Percentiles rank a stretch among this genome's conserved stretches.
Evolutionary conservation across 2,888 invertebrate species (phyloP).

Genomic region (Tinea pellionella): DNA sequence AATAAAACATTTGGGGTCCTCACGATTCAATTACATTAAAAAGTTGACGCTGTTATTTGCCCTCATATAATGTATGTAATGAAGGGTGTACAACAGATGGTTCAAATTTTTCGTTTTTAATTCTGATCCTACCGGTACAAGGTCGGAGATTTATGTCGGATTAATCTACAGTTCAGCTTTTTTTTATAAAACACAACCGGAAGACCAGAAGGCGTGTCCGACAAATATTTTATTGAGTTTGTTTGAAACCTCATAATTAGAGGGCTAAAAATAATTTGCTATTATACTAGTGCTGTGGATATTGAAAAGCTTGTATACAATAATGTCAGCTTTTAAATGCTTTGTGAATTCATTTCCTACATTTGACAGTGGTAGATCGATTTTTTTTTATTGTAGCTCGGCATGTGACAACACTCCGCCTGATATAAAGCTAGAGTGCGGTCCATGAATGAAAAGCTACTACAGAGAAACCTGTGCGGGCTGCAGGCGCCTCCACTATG

Average conservation of each 20-base stretch:
- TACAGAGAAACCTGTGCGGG: too few relatives aligned
- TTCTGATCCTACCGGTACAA: constrained; percentile 48
- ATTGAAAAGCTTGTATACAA: neutral
- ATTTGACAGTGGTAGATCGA: too few relatives aligned
- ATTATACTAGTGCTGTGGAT: constrained; percentile 1
- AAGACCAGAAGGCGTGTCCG: constrained; percentile 51
- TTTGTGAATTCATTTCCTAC: neutral
- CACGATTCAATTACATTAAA: constrained; percentile 65
- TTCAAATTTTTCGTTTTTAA: constrained; percentile 62
- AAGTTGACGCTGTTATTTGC: constrained; percentile 54
- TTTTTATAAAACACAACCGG: constrained; percentile 49
- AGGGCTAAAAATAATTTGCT: constrained; percentile 19
- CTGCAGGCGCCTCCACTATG: too few relatives aligned
- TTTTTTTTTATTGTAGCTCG: too few relatives aligned
- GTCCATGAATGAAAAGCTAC: too few relatives aligned
- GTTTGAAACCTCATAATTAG: constrained; percentile 34
- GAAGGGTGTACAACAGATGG: constrained; percentile 68
- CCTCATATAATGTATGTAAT: constrained; percentile 52
- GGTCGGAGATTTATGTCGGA: constrained; percentile 61
- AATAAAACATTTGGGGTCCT: constrained; percentile 59
- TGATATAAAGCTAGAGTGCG: too few relatives aligned
- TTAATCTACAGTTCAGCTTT: constrained; percentile 54
- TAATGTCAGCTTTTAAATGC: neutral
- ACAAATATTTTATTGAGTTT: constrained; percentile 49
- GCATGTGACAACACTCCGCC: too few relatives aligned